phyloP scores from a whole-genome alignment of 2,888 invertebrate genomes.

The Mythimna albipuncta region DNA sequence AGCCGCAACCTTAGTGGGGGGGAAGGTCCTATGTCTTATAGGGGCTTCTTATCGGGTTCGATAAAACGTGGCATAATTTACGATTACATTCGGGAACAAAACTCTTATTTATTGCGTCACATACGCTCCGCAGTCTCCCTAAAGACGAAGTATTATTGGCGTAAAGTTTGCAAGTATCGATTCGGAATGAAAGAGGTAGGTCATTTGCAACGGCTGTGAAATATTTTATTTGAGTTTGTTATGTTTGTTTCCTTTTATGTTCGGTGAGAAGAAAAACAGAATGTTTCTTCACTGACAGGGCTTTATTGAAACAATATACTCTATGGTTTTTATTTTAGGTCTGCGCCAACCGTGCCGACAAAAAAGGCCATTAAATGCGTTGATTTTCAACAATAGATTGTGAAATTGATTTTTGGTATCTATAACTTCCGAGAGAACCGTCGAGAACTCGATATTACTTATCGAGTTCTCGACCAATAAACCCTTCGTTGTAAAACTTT shows the following conservation, averaged over 20 bases:
- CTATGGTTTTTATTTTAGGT: background rate
- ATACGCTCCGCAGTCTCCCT: slow-evolving; percentile 36
- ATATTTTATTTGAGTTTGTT: slow-evolving; percentile 54
- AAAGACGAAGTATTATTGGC: slow-evolving; percentile 44
- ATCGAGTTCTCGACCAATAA: too few species aligned
- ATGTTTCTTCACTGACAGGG: slow-evolving; percentile 1
- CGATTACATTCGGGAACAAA: slow-evolving; percentile 63
- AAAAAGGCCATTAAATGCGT: too few species aligned
- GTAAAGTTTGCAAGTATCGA: slow-evolving; percentile 49
- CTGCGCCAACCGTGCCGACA: too few species aligned
- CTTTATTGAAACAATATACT: slow-evolving; percentile 6
- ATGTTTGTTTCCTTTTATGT: slow-evolving; percentile 27
- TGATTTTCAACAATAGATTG: too few species aligned
- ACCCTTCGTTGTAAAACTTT: too few species aligned
- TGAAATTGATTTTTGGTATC: too few species aligned
- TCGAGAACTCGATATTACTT: too few species aligned
- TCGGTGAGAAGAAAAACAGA: slow-evolving; percentile 28
- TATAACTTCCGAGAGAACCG: too few species aligned
- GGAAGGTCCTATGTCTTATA: slow-evolving; percentile 15
- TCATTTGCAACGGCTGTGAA: slow-evolving; percentile 36
- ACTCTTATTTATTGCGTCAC: slow-evolving; percentile 64
- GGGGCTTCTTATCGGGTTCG: slow-evolving; percentile 57
- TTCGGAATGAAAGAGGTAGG: slow-evolving; percentile 32
- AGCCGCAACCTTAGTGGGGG: background rate
- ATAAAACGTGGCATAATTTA: slow-evolving; percentile 68